phyloP scores from a whole-genome alignment of 2,888 invertebrate genomes.

The Tricholauxania praeusta region DNA sequence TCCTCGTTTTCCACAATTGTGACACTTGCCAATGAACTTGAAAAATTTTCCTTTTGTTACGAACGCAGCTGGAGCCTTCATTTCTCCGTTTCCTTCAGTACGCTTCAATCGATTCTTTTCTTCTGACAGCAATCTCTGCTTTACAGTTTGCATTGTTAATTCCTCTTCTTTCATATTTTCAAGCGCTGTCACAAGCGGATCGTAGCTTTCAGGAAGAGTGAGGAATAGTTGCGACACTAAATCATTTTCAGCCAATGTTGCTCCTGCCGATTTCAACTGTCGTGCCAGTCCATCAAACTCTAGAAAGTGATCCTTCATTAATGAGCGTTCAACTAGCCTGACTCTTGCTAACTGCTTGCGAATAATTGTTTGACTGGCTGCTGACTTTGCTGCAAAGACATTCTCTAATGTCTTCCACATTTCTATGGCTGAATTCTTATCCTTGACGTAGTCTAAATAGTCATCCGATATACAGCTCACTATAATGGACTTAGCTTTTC shows the following conservation, averaged over 20 bases:
- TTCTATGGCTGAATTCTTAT: not conserved
- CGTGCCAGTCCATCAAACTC: not conserved
- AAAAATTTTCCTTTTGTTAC: not conserved
- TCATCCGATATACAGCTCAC: not conserved
- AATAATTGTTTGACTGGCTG: slow-evolving; percentile 12
- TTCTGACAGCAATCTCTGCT: slow-evolving; percentile 6
- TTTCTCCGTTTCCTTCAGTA: not conserved
- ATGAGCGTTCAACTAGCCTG: not conserved
- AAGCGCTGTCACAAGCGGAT: not conserved
- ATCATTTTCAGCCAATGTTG: slow-evolving; percentile 5
- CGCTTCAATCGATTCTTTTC: not conserved
- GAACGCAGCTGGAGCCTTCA: not conserved
- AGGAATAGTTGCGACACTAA: slow-evolving; percentile 2
- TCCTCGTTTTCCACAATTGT: not conserved
- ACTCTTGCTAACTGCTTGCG: not conserved
- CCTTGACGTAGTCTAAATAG: not conserved
- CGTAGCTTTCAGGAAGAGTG: slow-evolving; percentile 3
- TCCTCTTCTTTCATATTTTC: slow-evolving; percentile 6
- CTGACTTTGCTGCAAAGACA: slow-evolving; percentile 19
- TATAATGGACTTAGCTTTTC: not conserved
- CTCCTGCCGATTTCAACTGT: not conserved
- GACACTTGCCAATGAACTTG: not conserved
- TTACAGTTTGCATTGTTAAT: not conserved
- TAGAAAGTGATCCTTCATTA: slow-evolving; percentile 1
- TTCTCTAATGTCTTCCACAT: slow-evolving; percentile 12